Percentiles rank a stretch among this genome's conserved stretches.
Conservation (phyloP, 2,797 vertebrate genomes). For the Gymnodraco acuticeps region DNA sequence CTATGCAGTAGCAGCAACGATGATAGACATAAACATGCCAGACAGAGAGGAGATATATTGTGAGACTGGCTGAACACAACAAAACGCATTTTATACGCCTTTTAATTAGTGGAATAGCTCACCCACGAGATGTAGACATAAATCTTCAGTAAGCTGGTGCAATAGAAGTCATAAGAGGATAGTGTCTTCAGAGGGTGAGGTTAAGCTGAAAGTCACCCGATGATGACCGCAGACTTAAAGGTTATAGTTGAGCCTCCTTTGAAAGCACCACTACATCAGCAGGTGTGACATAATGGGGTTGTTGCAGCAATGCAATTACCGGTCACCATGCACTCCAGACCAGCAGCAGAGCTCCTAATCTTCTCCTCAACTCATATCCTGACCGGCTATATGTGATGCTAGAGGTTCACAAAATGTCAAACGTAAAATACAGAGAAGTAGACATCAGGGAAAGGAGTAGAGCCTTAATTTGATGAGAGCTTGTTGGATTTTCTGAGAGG, state of each 20-base stretch:
- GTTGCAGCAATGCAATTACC: slow-evolving; percentile 27
- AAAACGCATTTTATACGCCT: slow-evolving; percentile 25
- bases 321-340: slow-evolving; percentile 6
- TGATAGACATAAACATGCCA: slow-evolving; percentile 33
- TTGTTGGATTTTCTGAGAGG: too few species aligned
- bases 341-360: not conserved
- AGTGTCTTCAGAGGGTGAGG: slow-evolving; percentile 10
- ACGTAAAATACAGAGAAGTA: too few species aligned
- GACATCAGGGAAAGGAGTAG: too few species aligned
- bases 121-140: slow-evolving; percentile 19
- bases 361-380: not conserved
- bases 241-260: slow-evolving; percentile 29
- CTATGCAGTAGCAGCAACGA: slow-evolving; percentile 21
- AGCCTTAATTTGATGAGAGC: too few species aligned
- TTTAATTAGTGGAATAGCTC: slow-evolving; percentile 36
- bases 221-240: slow-evolving; percentile 18
- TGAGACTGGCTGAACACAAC: slow-evolving; percentile 9
- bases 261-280: slow-evolving; percentile 34
- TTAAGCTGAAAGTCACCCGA: slow-evolving; percentile 36
- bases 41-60: slow-evolving; percentile 16
- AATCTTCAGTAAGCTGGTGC: slow-evolving; percentile 30
- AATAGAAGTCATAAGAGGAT: slow-evolving; percentile 38
- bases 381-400: not conserved
- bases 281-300: slow-evolving; percentile 30
- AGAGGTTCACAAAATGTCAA: not conserved